Evolutionary conservation across 2,888 invertebrate genomes (phyloP).

Genomic region (Theristus sp.): DNA sequence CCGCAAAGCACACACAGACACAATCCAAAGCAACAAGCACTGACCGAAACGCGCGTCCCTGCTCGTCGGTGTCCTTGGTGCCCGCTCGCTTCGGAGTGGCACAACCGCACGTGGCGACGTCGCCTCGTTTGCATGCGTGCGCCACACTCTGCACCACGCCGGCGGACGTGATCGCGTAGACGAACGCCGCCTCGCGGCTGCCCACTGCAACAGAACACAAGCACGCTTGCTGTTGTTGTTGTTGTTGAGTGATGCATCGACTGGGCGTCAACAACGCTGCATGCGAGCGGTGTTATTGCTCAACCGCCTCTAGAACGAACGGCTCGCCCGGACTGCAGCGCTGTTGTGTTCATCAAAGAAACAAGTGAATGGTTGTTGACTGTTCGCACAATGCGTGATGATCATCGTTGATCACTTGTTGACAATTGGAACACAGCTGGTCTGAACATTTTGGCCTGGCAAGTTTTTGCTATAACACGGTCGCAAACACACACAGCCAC

Average conservation of each 20-base stretch:
- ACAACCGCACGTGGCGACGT: slow-evolving; percentile 64
- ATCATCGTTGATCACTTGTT: too few relatives aligned
- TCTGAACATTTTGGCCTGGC: too few relatives aligned
- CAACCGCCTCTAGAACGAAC: too few relatives aligned
- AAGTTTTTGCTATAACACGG: too few relatives aligned
- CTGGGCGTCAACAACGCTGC: background rate
- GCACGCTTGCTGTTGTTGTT: too few relatives aligned
- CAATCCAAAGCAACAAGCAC: background rate
- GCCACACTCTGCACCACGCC: slow-evolving; percentile 78
- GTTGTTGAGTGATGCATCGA: background rate
- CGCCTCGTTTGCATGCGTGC: slow-evolving; percentile 62
- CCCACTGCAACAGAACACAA: slow-evolving; percentile 47
- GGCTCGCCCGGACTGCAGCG: too few relatives aligned
- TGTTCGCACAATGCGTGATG: too few relatives aligned
- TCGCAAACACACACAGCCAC: too few relatives aligned
- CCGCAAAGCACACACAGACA: background rate
- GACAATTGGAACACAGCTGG: too few relatives aligned
- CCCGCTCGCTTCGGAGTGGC: background rate
- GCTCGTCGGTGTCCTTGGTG: background rate
- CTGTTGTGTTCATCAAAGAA: too few relatives aligned
- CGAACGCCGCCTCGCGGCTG: slow-evolving; percentile 75
- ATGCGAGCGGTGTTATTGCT: background rate
- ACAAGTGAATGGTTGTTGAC: too few relatives aligned
- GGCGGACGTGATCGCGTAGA: slow-evolving; percentile 77
- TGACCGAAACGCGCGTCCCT: background rate